Evolutionary conservation across 1,140 invertebrate genomes (phyloP), one percentile per base, ranked within the genome.

Genomic region (Panonychus citri): DNA sequence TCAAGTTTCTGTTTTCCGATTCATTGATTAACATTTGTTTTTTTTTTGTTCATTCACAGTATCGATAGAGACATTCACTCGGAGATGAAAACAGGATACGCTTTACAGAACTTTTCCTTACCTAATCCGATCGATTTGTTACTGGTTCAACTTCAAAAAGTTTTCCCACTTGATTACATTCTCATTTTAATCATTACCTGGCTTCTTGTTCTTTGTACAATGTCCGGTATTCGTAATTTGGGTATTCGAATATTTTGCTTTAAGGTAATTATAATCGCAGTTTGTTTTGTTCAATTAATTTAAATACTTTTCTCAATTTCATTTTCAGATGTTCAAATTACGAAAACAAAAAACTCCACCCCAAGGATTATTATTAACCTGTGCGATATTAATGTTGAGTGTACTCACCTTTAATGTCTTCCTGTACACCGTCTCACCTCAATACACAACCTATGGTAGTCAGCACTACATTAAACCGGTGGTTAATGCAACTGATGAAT

Each of bases 11-110:
- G 12, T 56, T 59, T 34, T 34, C 5, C 0, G 30, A 34, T 34
- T 34, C 12, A 34, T 34, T 12, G 12, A 34, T 34, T 34, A 34
- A 34, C 49, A 53, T 27, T 24, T 48, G 19, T 37, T 34, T 26
- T 62, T 52, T 57, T 34, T 25, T 42, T 59, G 54, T 59, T 40
- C n/a, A n/a, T 58, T 60, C 64, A 53, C 60, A 73, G 70, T 58
- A 69, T 73, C 62, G 72, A 74, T 61, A 71, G 71, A 57, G 64
- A 69, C 2, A 65, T 74, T 46, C 63, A 73, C 61, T 71, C 71
- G 15, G 53, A 66, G 21, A 66, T 66, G 43, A 66, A 67, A 56
- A 61, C 64, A 50, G 71, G 71, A 1, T 74, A 70, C 64, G 62
- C 65, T 8, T 60, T 72, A 39, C 64, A 63, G 25, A 63, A 68